These are phyloP conservation scores for Pristionchus exspectatus DNA, from an alignment of 2,888 invertebrate species.

Conservation along the genomic window DNA sequence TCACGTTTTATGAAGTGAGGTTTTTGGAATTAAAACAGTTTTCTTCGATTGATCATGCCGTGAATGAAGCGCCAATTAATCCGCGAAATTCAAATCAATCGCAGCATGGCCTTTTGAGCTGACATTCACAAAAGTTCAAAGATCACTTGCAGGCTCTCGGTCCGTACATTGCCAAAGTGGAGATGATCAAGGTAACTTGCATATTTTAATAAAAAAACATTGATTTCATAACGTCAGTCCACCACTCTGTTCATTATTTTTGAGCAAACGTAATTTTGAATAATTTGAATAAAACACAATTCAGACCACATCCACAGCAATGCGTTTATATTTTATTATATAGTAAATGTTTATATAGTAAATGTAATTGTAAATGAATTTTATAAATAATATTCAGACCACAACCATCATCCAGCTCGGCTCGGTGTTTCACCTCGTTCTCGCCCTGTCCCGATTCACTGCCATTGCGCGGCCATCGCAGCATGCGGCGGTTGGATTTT, in stretches of 20 bases:
- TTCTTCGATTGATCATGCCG: no score
- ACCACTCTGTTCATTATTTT: neutral
- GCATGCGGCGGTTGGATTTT: no score
- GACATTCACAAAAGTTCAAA: neutral
- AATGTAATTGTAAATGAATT: no score
- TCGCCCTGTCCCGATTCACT: neutral
- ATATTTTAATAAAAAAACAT: no score
- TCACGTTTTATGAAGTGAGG: neutral
- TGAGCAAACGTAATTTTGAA: neutral
- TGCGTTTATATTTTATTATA: no score
- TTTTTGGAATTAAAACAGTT: neutral
- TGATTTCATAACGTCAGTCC: no score
- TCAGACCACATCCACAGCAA: no score
- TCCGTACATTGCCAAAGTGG: conserved; percentile 25
- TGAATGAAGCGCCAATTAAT: no score
- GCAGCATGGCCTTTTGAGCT: no score
- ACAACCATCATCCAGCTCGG: neutral
- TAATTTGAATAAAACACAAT: neutral
- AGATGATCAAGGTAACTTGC: conserved; percentile 25
- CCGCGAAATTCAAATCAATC: no score
- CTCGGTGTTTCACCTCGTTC: neutral
- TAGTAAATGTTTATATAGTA: no score
- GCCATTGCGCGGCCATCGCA: neutral
- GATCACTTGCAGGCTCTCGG: neutral
- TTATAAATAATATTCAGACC: neutral